phyloP scores from a whole-genome alignment of 1,140 invertebrate genomes.

The Brachionus rotundiformis region DNA sequence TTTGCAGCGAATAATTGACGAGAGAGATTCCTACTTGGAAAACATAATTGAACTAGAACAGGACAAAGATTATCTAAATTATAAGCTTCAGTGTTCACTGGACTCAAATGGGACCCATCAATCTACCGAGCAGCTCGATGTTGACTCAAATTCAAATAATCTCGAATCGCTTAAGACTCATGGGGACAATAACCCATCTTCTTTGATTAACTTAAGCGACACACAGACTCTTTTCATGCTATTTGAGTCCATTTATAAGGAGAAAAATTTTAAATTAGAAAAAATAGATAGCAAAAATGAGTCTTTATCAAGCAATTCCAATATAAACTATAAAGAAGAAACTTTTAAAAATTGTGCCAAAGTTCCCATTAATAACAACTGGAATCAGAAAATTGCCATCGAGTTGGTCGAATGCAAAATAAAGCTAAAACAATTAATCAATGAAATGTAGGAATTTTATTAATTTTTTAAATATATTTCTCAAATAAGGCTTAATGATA shows the following conservation, averaged over 20 bases:
- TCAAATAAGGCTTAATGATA: too few relatives aligned
- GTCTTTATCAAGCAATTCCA: background rate
- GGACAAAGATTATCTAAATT: slow-evolving; percentile 48
- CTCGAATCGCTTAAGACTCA: background rate
- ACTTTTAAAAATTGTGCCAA: background rate
- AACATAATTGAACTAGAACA: slow-evolving; percentile 46
- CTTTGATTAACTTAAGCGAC: slow-evolving; percentile 26
- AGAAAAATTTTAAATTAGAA: background rate
- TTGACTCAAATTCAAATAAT: background rate
- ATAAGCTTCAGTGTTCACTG: slow-evolving; percentile 15
- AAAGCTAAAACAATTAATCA: slow-evolving; percentile 45
- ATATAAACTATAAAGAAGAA: background rate
- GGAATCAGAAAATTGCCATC: slow-evolving; percentile 52
- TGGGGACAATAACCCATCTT: background rate
- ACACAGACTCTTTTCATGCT: slow-evolving; percentile 8
- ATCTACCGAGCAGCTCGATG: slow-evolving; percentile 15
- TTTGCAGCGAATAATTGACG: slow-evolving; percentile 27
- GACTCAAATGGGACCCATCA: slow-evolving; percentile 7
- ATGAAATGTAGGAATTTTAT: slow-evolving; percentile 48
- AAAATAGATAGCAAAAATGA: background rate
- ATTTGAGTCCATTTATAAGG: slow-evolving; percentile 43
- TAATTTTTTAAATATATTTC: background rate
- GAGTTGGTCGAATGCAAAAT: slow-evolving; percentile 48
- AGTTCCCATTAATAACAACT: slow-evolving; percentile 9
- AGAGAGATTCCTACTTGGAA: slow-evolving; percentile 45